Percentiles rank a stretch among this genome's conserved stretches.
These are phyloP conservation scores for Xanthia icteritia DNA, from an alignment of 2,888 invertebrate species.

Conservation along the genomic window DNA sequence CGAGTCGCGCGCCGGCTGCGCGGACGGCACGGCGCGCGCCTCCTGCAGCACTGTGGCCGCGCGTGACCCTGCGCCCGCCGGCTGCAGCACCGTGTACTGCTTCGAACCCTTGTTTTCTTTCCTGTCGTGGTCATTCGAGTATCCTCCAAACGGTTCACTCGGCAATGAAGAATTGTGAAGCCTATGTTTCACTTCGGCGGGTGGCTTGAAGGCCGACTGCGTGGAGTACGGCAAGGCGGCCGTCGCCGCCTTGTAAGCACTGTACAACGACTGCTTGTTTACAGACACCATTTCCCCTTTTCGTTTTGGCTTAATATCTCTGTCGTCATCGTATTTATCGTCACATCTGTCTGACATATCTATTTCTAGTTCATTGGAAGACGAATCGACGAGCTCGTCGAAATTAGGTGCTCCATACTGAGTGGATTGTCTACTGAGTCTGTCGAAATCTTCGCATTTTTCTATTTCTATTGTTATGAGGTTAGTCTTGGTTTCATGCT, in stretches of 20 bases:
- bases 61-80: conserved; percentile 94
- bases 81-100: conserved; percentile 96
- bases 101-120: conserved; percentile 90
- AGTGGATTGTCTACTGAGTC: conserved; percentile 88
- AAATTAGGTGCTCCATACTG: conserved; percentile 94
- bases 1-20: conserved; percentile 88
- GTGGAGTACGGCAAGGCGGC: conserved; percentile 92
- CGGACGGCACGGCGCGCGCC: conserved; percentile 89
- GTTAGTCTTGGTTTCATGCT: conserved; percentile 74
- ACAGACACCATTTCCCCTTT: conserved; percentile 88
- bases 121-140: conserved; percentile 90
- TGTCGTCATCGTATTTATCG: conserved; percentile 91
- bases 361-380: conserved; percentile 94
- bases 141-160: conserved; percentile 94
- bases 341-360: conserved; percentile 93
- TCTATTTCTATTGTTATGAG: conserved; percentile 77
- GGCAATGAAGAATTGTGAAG: conserved; percentile 83
- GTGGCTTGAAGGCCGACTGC: conserved; percentile 95
- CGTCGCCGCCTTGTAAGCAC: conserved; percentile 89
- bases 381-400: conserved; percentile 94
- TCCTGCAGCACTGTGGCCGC: conserved; percentile 96
- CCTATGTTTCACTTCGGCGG: conserved; percentile 91
- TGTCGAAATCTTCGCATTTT: conserved; percentile 84
- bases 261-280: conserved; percentile 89
- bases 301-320: conserved; percentile 87